phyloP scores from a whole-genome alignment of 2,113 vertebrate genomes.

The Pycnonotus jocosus region DNA sequence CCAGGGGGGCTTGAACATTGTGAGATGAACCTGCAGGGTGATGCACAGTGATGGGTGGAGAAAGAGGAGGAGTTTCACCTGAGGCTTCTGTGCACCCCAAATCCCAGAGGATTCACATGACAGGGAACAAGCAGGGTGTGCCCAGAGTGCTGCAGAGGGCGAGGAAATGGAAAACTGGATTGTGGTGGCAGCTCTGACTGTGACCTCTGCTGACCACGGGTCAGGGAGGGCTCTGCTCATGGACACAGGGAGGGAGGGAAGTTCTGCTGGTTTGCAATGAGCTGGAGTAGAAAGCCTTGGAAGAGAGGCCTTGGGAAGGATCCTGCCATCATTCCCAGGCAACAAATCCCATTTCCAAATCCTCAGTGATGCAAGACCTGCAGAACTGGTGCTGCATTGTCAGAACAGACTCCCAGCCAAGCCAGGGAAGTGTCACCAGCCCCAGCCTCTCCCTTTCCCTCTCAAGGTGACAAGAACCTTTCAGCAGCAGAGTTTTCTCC shows the following conservation, averaged over 20 bases:
- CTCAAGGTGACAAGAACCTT: neutral
- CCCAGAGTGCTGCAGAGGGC: neutral
- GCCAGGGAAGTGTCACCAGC: neutral
- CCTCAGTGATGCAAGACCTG: neutral
- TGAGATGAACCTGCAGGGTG: neutral
- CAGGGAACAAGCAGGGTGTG: neutral
- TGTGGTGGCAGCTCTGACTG: neutral
- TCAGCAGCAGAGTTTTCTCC: neutral
- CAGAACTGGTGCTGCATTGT: neutral
- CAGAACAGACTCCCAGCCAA: neutral
- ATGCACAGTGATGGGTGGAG: neutral
- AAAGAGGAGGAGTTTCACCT: neutral
- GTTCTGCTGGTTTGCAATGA: neutral
- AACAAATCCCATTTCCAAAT: neutral
- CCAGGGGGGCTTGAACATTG: too few relatives aligned
- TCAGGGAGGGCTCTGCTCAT: neutral
- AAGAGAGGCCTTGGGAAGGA: neutral
- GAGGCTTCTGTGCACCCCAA: neutral
- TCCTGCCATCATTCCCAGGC: neutral
- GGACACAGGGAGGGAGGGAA: neutral
- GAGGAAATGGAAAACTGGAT: neutral
- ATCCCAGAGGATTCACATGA: neutral
- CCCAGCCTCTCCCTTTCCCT: neutral
- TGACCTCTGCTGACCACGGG: neutral
- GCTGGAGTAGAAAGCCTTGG: neutral